These are phyloP conservation scores for Esox masquinongy DNA, from an alignment of 2,797 vertebrate species.

Conservation along the genomic window DNA sequence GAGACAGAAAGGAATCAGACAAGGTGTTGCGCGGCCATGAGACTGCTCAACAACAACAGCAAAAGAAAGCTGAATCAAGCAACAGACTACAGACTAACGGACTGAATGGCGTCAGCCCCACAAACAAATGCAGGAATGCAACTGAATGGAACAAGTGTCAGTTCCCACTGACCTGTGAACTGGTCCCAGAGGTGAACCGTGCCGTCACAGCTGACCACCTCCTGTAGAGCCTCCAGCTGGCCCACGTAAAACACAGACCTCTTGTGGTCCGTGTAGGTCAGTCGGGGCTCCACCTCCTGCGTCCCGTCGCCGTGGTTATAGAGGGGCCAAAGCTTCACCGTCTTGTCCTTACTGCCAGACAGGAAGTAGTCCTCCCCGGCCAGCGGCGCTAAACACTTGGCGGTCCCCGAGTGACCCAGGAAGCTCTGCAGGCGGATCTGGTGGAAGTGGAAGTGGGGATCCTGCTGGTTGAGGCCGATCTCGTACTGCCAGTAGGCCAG, in stretches of 20 bases:
- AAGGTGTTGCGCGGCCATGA: too few species aligned
- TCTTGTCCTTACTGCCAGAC: conserved; percentile 95
- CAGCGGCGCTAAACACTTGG: conserved; percentile 88
- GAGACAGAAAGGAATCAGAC: too few species aligned
- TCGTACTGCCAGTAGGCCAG: conserved; percentile 98
- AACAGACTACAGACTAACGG: too few species aligned
- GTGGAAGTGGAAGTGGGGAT: conserved; percentile 95
- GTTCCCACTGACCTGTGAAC: conserved; percentile 81
- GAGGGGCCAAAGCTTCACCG: conserved; percentile 92
- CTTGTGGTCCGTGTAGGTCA: conserved; percentile 87
- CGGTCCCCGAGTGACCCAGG: conserved; percentile 86
- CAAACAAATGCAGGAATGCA: neutral
- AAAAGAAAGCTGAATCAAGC: too few species aligned
- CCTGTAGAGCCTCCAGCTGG: conserved; percentile 88
- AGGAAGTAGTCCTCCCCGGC: conserved; percentile 94
- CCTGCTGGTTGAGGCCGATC: conserved; percentile 94
- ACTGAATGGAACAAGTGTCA: neutral
- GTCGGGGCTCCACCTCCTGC: conserved; percentile 81
- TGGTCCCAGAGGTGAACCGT: conserved; percentile 95
- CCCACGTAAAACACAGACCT: conserved; percentile 93
- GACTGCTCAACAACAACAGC: too few species aligned
- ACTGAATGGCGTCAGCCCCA: neutral
- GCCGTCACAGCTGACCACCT: conserved; percentile 97
- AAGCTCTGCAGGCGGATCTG: conserved; percentile 98
- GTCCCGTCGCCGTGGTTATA: conserved; percentile 95